Conservation (phyloP, 37 sponge, comb jelly and placozoan species). For the Halisarca cf. caerulea region DNA sequence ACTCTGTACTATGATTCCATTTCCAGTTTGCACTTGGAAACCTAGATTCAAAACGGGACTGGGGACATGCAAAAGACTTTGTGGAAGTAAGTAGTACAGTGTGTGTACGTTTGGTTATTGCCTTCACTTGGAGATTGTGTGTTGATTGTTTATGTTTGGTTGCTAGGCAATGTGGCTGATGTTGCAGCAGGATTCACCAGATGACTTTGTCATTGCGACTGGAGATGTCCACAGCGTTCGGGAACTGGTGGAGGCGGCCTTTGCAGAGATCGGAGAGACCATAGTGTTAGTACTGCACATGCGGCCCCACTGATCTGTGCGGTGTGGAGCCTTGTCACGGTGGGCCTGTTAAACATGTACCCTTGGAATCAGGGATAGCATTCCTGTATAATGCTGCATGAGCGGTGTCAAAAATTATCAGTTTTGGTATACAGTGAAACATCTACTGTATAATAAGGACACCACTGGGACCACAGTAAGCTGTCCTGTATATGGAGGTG, state of each 20-base stretch:
- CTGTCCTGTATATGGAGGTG: no score
- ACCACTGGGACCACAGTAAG: no score
- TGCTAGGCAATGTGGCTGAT: conserved; percentile 93
- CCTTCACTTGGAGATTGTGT: no score
- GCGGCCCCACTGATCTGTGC: no score
- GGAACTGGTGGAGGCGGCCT: conserved; percentile 82
- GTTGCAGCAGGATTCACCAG: conserved; percentile 85
- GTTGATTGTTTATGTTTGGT: background rate
- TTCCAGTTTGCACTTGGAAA: conserved; percentile 81
- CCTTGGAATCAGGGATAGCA: no score
- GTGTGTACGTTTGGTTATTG: background rate
- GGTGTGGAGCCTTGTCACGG: no score
- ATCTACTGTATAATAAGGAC: no score
- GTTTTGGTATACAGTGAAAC: no score
- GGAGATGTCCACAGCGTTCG: conserved; percentile 86
- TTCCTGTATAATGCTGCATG: no score
- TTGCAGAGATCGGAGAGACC: conserved; percentile 59
- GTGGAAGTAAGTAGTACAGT: conserved; percentile 61
- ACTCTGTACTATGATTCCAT: no score
- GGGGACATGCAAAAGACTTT: conserved; percentile 95
- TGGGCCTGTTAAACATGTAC: no score
- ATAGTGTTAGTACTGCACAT: conserved; percentile 57
- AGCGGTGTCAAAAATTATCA: no score
- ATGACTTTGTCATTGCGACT: conserved; percentile 87
- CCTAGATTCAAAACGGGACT: conserved; percentile 86